phyloP scores from a whole-genome alignment of 1,140 invertebrate species.

The Charaxes varanes region DNA sequence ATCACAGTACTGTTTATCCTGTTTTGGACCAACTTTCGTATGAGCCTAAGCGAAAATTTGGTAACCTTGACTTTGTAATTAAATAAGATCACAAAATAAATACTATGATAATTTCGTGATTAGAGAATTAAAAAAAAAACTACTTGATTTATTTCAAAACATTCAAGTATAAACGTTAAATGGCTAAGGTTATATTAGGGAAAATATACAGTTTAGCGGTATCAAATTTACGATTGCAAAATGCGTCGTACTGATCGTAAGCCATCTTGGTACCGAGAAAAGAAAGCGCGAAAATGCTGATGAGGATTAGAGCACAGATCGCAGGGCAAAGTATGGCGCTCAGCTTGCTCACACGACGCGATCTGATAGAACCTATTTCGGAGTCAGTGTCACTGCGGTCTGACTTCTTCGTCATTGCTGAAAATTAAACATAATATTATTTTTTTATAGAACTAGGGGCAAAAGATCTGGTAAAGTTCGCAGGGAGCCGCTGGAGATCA shows the following conservation, averaged over 20 bases:
- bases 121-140: no score
- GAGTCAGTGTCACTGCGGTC: conserved; percentile 35
- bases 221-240: conserved; percentile 27
- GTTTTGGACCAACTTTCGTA: no score
- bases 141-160: not conserved
- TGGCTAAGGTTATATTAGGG: conserved; percentile 20
- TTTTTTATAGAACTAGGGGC: no score
- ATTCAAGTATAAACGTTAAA: conserved; percentile 14
- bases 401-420: conserved; percentile 43
- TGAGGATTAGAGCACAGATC: conserved; percentile 41
- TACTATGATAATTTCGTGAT: no score
- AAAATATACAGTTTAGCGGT: conserved; percentile 34
- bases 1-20: no score
- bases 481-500: no score
- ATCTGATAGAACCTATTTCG: conserved; percentile 29
- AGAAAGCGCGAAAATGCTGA: conserved; percentile 35
- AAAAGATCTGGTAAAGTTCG: no score
- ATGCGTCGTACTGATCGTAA: conserved; percentile 41
- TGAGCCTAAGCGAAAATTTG: no score
- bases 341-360: conserved; percentile 29
- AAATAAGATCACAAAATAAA: no score
- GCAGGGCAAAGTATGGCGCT: conserved; percentile 48
- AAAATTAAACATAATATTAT: no score
- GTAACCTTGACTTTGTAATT: no score
- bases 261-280: conserved; percentile 43